Evolutionary conservation across 2,888 invertebrate genomes (phyloP), one percentile per base, ranked within the genome.

Genomic region (Coenonympha glycerion): DNA sequence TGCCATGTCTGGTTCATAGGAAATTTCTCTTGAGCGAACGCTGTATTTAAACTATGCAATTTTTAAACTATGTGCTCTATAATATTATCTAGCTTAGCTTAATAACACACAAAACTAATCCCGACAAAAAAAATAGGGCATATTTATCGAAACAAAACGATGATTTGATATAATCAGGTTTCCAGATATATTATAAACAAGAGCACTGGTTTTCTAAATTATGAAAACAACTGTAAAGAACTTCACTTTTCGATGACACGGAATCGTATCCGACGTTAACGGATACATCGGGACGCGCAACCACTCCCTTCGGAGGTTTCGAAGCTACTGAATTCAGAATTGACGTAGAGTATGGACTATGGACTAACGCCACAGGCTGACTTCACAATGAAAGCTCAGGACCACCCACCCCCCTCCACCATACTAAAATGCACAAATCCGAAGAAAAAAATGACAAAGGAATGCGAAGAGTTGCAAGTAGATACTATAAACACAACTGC

Each of bases 351-450:
- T n/a, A n/a, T n/a, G n/a, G n/a, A n/a, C n/a, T 57, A 60, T 59
- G 53, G 57, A 58, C 59, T 57, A 59, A 54, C 49, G 60, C 55
- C 61, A 68, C 64, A 68, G 64, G 66, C 69, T 66, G 64, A 61
- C 64, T 69, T 69, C 68, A 76, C 73, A 76, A 75, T 71, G 71
- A 73, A 78, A 71, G 69, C 72, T 69, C 58, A 66, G 66, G 59
- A 67, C 64, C 71, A 71, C 73, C 75, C 75, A 71, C 65, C 65
- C 73, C 64, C 72, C 63, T 66, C 68, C 74, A 68, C 62, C 55
- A 64, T 66, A 68, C 73, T 71, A 79, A 55, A 79, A 82, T 82
- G 79, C 81, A 84, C 79, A 76, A 73, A 71, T 72, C 70, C 69
- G 68, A 73, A 75, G 65, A 64, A 79, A 77, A 76, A 74, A 69